Conservation (phyloP, 2,888 invertebrate genomes). For the Lithosia quadra region DNA sequence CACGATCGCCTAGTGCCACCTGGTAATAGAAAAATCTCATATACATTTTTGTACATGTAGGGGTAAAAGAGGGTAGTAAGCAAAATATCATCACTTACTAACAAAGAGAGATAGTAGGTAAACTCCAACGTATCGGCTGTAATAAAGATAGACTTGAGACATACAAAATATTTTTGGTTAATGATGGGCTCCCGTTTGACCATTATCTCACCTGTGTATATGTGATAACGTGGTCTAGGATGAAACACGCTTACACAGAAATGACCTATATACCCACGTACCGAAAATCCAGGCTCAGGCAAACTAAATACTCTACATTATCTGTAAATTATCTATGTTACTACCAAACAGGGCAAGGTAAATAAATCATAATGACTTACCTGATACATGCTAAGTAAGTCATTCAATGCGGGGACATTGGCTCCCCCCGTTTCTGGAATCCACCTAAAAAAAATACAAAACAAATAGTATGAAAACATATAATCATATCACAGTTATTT, state of each 20-base stretch:
- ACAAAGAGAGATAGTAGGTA: too few relatives aligned
- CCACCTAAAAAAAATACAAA: slow-evolving; percentile 91
- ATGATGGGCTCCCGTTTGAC: too few relatives aligned
- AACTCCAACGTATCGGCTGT: too few relatives aligned
- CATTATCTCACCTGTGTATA: too few relatives aligned
- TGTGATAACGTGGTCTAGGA: too few relatives aligned
- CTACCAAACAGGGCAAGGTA: background rate
- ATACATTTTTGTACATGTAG: background rate
- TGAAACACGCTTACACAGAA: too few relatives aligned
- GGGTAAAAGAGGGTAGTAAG: background rate
- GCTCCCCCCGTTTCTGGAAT: slow-evolving; percentile 96
- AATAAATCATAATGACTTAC: slow-evolving; percentile 73
- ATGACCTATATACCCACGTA: background rate
- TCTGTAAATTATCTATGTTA: background rate
- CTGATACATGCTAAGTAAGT: slow-evolving; percentile 93
- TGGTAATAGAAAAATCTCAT: slow-evolving; percentile 54
- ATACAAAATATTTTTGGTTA: background rate
- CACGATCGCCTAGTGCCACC: slow-evolving; percentile 94
- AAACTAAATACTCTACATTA: too few relatives aligned
- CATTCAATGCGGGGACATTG: slow-evolving; percentile 97
- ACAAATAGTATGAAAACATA: background rate
- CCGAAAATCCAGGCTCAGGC: too few relatives aligned
- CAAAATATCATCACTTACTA: too few relatives aligned
- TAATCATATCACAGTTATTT: background rate
- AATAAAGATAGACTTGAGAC: background rate